Conservation (phyloP, 2,113 vertebrate species). For the Oceanites oceanicus region DNA sequence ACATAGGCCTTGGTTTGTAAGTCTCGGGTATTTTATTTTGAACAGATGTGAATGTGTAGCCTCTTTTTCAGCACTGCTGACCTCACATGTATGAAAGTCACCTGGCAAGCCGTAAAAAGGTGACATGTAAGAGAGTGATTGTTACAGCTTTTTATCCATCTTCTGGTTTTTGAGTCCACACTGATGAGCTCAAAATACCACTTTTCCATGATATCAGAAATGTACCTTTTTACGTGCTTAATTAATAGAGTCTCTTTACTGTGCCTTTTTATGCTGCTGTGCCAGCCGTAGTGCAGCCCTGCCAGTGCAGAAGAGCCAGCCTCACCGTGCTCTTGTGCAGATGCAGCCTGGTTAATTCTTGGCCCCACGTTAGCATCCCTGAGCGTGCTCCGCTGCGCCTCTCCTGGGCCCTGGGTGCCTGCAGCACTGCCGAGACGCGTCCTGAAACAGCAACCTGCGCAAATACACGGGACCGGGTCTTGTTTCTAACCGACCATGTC, state of each 20-base stretch:
- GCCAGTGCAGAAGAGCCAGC: not conserved
- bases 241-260: not conserved
- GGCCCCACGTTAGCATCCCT: too few species aligned
- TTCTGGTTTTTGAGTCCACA: not conserved
- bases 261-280: not conserved
- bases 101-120: not conserved
- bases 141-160: not conserved
- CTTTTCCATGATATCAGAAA: not conserved
- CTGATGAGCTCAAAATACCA: not conserved
- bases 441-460: not conserved
- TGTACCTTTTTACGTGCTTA: not conserved
- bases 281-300: accelerated
- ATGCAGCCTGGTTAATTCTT: too few species aligned
- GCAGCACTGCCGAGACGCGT: accelerated
- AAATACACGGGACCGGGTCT: not conserved
- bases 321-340: not conserved
- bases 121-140: not conserved
- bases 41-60: accelerated
- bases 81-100: too few species aligned
- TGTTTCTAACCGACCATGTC: not conserved
- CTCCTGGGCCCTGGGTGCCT: not conserved
- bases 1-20: not conserved
- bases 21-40: accelerated
- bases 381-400: accelerated
- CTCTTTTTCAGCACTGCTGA: not conserved